phyloP scores from a whole-genome alignment of 2,113 vertebrate species.

The Hemiprocne comata region DNA sequence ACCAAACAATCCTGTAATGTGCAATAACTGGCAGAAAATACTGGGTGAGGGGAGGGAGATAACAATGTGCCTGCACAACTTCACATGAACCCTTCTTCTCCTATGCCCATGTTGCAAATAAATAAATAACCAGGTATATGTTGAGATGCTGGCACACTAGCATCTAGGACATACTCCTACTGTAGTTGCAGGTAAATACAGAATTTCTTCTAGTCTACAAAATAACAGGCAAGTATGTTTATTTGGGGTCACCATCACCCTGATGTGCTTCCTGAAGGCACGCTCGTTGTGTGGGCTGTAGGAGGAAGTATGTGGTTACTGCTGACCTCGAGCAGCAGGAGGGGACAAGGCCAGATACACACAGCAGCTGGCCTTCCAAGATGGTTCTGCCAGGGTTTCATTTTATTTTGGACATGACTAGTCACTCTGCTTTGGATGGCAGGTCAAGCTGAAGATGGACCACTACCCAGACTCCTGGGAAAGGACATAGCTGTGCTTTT shows the following conservation, averaged over 20 bases:
- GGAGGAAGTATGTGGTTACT: neutral
- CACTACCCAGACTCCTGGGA: neutral
- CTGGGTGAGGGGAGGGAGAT: neutral
- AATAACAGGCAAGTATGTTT: neutral
- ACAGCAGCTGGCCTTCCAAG: neutral
- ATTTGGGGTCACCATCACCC: neutral
- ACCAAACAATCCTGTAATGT: neutral
- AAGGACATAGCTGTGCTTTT: neutral
- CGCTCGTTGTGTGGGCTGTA: accelerated
- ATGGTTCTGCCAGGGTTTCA: neutral
- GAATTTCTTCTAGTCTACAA: neutral
- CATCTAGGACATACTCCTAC: neutral
- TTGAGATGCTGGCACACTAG: neutral
- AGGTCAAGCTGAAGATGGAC: neutral
- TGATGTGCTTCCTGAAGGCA: accelerated
- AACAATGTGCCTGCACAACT: neutral
- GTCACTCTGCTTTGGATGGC: neutral
- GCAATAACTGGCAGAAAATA: conserved; percentile 3
- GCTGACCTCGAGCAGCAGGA: neutral
- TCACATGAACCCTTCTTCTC: neutral
- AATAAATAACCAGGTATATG: neutral
- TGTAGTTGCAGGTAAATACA: neutral
- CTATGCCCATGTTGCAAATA: neutral
- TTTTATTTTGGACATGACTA: neutral
- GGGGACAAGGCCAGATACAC: neutral